Percentiles rank a stretch among this genome's conserved stretches.
Conservation (phyloP, 2,797 vertebrate genomes). For the Sebastes nivosus region DNA sequence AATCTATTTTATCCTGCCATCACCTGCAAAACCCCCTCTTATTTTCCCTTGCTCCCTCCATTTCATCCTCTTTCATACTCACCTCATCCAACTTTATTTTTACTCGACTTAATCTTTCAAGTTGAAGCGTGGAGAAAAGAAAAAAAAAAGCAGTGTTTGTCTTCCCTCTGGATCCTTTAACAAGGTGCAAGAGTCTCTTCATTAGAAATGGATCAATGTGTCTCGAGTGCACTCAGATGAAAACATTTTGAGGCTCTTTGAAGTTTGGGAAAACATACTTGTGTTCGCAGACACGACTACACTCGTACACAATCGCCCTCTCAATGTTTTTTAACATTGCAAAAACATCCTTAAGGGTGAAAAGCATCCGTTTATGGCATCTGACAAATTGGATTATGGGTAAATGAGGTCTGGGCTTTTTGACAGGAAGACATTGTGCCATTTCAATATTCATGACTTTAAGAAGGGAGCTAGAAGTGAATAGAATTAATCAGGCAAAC, state of each 20-base stretch:
- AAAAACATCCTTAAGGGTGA: neutral
- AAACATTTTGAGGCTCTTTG: slow-evolving; percentile 28
- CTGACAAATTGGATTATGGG: slow-evolving; percentile 36
- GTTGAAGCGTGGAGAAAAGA: neutral
- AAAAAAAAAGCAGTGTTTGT: neutral
- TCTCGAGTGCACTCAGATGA: slow-evolving; percentile 19
- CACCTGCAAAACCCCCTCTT: neutral
- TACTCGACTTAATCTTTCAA: slow-evolving; percentile 13
- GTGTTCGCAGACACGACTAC: neutral
- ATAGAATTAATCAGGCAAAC: slow-evolving; percentile 63
- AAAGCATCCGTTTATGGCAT: neutral
- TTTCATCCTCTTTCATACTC: neutral
- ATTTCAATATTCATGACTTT: slow-evolving; percentile 66
- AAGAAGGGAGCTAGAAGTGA: slow-evolving; percentile 46
- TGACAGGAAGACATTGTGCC: slow-evolving; percentile 43
- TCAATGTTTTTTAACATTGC: neutral
- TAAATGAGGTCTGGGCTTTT: slow-evolving; percentile 37
- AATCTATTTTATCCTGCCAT: neutral
- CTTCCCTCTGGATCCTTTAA: slow-evolving; percentile 24
- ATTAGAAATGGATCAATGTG: slow-evolving; percentile 48
- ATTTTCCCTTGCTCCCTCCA: neutral
- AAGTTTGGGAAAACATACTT: slow-evolving; percentile 32
- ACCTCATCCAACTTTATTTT: slow-evolving; percentile 7
- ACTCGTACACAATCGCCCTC: neutral
- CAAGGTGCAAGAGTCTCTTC: slow-evolving; percentile 23